Conservation (phyloP, 2,888 invertebrate genomes). For the Prosapia bicincta region DNA sequence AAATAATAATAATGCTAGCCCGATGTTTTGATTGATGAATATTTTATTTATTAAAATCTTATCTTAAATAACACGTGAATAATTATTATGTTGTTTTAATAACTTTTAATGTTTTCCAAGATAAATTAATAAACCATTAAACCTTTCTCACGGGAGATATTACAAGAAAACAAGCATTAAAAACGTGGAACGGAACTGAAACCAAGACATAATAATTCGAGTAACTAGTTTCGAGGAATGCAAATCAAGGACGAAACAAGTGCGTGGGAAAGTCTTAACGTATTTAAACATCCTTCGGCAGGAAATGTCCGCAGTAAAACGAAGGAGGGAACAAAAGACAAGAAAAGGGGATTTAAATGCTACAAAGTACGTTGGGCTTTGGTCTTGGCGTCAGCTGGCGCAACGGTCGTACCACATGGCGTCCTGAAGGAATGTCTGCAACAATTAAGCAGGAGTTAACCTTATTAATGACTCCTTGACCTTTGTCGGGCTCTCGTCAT, state of each 20-base stretch:
- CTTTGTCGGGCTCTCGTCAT: not conserved
- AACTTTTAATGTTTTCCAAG: too few species aligned
- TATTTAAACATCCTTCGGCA: not conserved
- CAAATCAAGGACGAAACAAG: not conserved
- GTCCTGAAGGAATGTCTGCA: conserved; percentile 1
- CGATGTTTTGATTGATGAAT: too few species aligned
- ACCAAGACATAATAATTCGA: too few species aligned
- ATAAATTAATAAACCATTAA: too few species aligned
- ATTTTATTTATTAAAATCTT: too few species aligned
- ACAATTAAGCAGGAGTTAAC: not conserved
- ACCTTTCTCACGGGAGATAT: too few species aligned
- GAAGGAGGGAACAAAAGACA: not conserved
- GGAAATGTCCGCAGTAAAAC: not conserved
- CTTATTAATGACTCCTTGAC: not conserved
- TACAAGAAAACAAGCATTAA: too few species aligned
- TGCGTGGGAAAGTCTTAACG: not conserved
- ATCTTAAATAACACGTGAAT: too few species aligned
- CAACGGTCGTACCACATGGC: conserved; percentile 10
- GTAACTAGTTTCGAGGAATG: not conserved
- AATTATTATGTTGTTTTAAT: too few species aligned
- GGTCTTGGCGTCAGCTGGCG: conserved; percentile 6
- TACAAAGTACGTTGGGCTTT: not conserved
- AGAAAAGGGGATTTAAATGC: not conserved
- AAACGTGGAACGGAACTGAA: too few species aligned
- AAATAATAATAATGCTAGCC: too few species aligned